Evolutionary conservation across 1,140 invertebrate genomes (phyloP).

Genomic region (Fragariocoptes setiger): DNA sequence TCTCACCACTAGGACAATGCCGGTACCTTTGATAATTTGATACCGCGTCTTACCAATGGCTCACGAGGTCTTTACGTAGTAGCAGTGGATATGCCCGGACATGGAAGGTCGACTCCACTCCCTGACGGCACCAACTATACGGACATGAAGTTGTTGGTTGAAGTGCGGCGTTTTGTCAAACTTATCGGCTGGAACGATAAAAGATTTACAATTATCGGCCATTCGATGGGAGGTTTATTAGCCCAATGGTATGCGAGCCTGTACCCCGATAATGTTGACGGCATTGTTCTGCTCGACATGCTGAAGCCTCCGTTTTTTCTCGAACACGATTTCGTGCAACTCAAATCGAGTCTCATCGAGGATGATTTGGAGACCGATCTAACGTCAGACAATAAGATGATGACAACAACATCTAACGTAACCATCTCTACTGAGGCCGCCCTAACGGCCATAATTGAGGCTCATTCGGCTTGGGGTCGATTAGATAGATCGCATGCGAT

Average conservation of each 20-base stretch:
- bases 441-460: constrained; percentile 1
- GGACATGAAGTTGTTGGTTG: constrained; percentile 27
- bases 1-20: constrained; percentile 14
- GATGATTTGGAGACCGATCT: constrained; percentile 4
- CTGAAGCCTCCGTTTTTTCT: constrained; percentile 19
- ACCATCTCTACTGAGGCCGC: not conserved
- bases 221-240: constrained; percentile 15
- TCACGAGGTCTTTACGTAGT: constrained; percentile 10
- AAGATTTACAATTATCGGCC: constrained; percentile 22
- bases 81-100: constrained; percentile 12
- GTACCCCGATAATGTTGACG: constrained; percentile 19
- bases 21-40: constrained; percentile 13
- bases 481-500: constrained; percentile 27
- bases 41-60: constrained; percentile 2
- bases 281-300: constrained; percentile 17
- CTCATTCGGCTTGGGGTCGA: constrained; percentile 2
- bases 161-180: constrained; percentile 36
- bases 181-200: constrained; percentile 33
- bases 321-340: not conserved
- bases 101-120: constrained; percentile 12
- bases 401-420: not conserved
- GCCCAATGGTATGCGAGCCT: constrained; percentile 13
- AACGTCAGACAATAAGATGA: too few relatives aligned
- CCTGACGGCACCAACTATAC: constrained; percentile 23
- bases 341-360: not conserved